Base-by-base conservation (phyloP, 2,888 invertebrate genomes). In the Xestobium rufovillosum region DNA sequence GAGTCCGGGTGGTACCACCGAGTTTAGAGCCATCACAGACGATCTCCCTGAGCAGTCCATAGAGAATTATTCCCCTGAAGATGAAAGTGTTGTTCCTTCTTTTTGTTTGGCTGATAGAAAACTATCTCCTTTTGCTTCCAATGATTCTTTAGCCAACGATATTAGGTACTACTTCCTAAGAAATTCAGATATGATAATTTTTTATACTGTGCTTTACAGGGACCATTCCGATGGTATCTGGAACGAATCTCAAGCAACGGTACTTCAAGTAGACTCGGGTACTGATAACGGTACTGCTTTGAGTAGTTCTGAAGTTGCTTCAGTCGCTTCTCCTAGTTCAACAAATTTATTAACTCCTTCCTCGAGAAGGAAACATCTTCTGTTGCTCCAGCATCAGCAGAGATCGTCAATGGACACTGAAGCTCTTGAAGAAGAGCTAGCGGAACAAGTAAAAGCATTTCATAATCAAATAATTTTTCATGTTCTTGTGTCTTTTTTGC, bases 231-330 rank as follows among this genome's bases (percentile, higher is more conserved):
- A 89, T 59, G 83, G 85, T 55, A 79, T 85, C 55, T 88, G 88
- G 87, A 89, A 88, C 65, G 88, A 88, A 67, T 88, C 88, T 8
- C 88, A 89, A 67, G 80, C 83, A 4, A 88, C 87, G 1, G 84
- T 88, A 10, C 69, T 86, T 19, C 84, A 82, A 65, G 76, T 77
- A 1, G 85, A 84, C 56, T 78, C 78, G 10, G 76, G 76, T 26
- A 76, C 76, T 10, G 76, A 77, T 52, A 77, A 76, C 59, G 76
- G 76, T 26, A 75, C 76, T 2, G 72, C 73, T 1, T 63, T 76
- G 36, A 69, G 68, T 45, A 66, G 66, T 46, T 68, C 69, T 3
- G 70, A 70, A 45, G 56, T 68, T 52, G 52, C 56, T 17, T 63
- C 68, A 2, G 50, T 65, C n/a, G 57, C 62, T 33, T 73, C 75